Percentiles rank a stretch among this genome's conserved stretches.
These are phyloP conservation scores for Poecilia gillii DNA, from an alignment of 2,797 vertebrate genomes.

Conservation along the genomic window DNA sequence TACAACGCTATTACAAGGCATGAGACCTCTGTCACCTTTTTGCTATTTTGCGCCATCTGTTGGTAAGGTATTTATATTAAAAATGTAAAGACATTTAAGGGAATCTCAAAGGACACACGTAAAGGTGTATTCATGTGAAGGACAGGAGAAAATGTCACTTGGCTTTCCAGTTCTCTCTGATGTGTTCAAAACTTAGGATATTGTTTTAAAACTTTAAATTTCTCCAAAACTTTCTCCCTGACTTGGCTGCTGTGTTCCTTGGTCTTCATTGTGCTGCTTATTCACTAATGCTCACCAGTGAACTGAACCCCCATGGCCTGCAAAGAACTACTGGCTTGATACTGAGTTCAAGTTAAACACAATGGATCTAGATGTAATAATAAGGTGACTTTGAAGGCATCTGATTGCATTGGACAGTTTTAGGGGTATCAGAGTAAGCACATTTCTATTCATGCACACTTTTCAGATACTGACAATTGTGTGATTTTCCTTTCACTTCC, in stretches of 20 bases:
- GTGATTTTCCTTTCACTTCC: not conserved
- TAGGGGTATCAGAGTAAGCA: not conserved
- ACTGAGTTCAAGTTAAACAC: not conserved
- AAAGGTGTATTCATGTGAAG: not conserved
- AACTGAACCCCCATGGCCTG: not conserved
- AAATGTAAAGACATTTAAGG: not conserved
- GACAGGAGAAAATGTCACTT: not conserved
- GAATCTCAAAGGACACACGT: not conserved
- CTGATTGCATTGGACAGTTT: not conserved
- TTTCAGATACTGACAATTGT: not conserved
- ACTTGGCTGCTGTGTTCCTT: not conserved
- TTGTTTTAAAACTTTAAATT: not conserved
- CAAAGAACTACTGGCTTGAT: not conserved
- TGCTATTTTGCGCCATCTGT: slow-evolving; percentile 44
- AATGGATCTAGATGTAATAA: not conserved
- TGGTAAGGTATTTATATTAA: slow-evolving; percentile 13
- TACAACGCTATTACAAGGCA: slow-evolving; percentile 19
- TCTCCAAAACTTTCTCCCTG: not conserved
- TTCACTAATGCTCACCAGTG: not conserved
- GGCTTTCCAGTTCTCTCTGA: not conserved
- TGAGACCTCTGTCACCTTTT: not conserved
- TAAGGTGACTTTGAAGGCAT: not conserved
- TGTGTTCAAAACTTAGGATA: not conserved
- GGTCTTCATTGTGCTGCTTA: not conserved
- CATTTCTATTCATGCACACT: not conserved